phyloP scores from a whole-genome alignment of 1,140 invertebrate genomes.

The Drosophila pseudoananassae region DNA sequence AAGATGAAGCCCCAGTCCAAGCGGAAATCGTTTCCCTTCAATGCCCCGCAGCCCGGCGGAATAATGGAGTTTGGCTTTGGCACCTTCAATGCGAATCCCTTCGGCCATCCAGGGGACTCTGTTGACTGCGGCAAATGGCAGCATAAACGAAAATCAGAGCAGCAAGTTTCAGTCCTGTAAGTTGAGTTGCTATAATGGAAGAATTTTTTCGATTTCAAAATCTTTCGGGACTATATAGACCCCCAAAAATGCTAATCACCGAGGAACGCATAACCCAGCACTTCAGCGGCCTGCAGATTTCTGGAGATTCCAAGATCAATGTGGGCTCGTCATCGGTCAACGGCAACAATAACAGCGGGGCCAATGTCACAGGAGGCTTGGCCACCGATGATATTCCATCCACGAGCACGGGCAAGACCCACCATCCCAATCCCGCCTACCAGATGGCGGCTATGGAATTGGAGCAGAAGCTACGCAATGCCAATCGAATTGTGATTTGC shows the following conservation, averaged over 20 bases:
- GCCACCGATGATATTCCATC: constrained; percentile 73
- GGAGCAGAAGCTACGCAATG: constrained; percentile 85
- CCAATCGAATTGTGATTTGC: constrained; percentile 87
- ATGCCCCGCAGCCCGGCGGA: constrained; percentile 58
- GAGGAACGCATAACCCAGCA: constrained; percentile 92
- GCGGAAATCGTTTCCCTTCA: constrained; percentile 64
- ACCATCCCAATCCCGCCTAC: constrained; percentile 72
- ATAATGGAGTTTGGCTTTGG: constrained; percentile 71
- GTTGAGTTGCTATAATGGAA: neutral
- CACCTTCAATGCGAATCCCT: constrained; percentile 33
- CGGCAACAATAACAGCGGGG: constrained; percentile 68
- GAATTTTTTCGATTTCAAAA: neutral
- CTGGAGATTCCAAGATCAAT: constrained; percentile 84
- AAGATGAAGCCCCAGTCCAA: constrained; percentile 35
- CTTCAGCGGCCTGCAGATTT: constrained; percentile 89
- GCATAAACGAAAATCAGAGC: constrained; percentile 65
- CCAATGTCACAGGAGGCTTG: constrained; percentile 56
- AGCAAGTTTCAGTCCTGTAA: constrained; percentile 59
- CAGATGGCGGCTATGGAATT: constrained; percentile 81
- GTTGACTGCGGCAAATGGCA: constrained; percentile 59
- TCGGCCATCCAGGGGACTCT: constrained; percentile 29
- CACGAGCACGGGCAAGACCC: constrained; percentile 69
- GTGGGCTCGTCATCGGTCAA: constrained; percentile 21
- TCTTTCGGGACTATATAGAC: constrained; percentile 73
- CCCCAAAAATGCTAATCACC: constrained; percentile 90